Base-by-base conservation (phyloP, 2,797 vertebrate species). In the Vipera ursinii region DNA sequence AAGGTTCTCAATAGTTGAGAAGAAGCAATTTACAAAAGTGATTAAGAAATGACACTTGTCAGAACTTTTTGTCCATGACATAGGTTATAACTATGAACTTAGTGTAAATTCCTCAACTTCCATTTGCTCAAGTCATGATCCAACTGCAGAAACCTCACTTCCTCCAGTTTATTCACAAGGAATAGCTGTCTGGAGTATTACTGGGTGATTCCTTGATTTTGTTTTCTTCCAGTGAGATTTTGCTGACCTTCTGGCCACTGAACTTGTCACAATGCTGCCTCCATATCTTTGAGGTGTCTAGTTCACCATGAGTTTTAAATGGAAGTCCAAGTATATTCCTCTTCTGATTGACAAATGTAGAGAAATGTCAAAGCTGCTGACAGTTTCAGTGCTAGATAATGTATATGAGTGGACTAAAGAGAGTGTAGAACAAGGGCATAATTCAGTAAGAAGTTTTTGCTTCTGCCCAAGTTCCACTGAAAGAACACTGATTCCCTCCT, bases 281-380 rank as follows among this genome's bases (percentile, higher is more conserved):
- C 32, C 32, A 73, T 15, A 73, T 2, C n/a, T 38, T 73, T 73
- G n/a, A 73, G 0, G n/a, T 73, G 15, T 38, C 14, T 38, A 73
- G 15, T 73, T 38, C n/a, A 38, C 14, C 32, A 38, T 20, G 65
- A 73, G 38, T 38, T 73, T 73, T 73, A 32, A 73, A 20, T 73
- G 15, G 15, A 17, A 73, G 32, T 38, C 15, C 32, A 51, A 44
- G 89, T 56, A 57, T 26, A 59, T 90, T 90, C 26, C 53, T 57
- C 17, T 59, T 86, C 38, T 92, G 89, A 90, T 26, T 90, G 89
- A 28, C 20, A 87, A 92, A 92, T 87, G n/a, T 28, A 65, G 17
- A 90, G 17, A 90, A 87, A 8, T 90, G 61, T 3, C 63, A 92
- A 90, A 56, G 17, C 38, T 90, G 4, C 20, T 87, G 85, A 78